Evolutionary conservation across 2,888 invertebrate species (phyloP).

Genomic region (Synanthedon tipuliformis): DNA sequence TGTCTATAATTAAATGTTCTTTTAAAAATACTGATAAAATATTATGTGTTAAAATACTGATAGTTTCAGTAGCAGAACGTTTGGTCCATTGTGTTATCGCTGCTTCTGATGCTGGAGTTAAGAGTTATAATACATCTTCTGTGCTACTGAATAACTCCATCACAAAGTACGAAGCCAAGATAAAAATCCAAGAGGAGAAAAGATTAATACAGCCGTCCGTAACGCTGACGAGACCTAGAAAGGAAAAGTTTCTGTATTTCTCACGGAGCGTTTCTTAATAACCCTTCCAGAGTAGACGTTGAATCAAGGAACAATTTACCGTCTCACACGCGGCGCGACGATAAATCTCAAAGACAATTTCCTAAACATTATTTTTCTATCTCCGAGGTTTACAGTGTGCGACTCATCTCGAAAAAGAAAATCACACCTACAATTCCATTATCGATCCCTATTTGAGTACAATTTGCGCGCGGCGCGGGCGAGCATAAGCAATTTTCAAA

Average conservation of each 20-base stretch:
- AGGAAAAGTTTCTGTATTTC: background rate
- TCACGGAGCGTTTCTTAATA: constrained; percentile 12
- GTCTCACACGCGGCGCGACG: constrained; percentile 27
- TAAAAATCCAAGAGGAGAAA: background rate
- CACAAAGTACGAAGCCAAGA: background rate
- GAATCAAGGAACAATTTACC: constrained; percentile 53
- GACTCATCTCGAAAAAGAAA: constrained; percentile 53
- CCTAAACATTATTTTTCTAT: constrained; percentile 58
- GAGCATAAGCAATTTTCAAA: constrained; percentile 60
- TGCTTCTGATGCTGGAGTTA: too few relatives aligned
- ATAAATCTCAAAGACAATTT: constrained; percentile 62
- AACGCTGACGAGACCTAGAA: background rate
- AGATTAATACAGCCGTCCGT: background rate
- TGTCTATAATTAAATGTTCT: too few relatives aligned
- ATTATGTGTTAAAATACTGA: too few relatives aligned
- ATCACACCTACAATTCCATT: constrained; percentile 64
- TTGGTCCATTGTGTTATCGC: too few relatives aligned
- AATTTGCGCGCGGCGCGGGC: constrained; percentile 57
- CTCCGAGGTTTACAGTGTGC: constrained; percentile 54
- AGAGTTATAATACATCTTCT: too few relatives aligned
- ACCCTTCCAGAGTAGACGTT: constrained; percentile 20
- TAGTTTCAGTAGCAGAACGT: too few relatives aligned
- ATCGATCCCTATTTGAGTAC: constrained; percentile 64
- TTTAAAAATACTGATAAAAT: too few relatives aligned
- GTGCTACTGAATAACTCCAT: background rate